Percentiles rank a stretch among this genome's conserved stretches.
These are phyloP conservation scores for Brachionus manjavacas DNA, from an alignment of 1,140 invertebrate genomes.

Conservation along the genomic window DNA sequence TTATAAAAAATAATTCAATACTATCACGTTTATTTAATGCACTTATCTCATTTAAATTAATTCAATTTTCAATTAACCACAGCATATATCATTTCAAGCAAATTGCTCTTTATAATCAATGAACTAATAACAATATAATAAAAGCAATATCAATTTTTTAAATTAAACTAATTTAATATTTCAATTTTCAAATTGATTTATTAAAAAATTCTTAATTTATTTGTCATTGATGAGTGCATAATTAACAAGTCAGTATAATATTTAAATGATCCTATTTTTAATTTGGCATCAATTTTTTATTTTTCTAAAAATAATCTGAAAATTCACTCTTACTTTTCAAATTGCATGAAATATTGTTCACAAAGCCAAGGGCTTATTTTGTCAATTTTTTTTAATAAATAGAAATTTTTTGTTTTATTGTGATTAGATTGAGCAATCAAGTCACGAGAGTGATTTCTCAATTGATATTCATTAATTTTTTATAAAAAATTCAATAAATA, in stretches of 20 bases:
- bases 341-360: not conserved
- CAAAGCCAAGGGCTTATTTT: not conserved
- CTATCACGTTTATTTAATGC: not conserved
- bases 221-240: not conserved
- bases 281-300: not conserved
- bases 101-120: not conserved
- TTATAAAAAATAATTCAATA: not conserved
- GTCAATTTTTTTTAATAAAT: not conserved
- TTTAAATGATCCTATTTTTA: not conserved
- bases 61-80: not conserved
- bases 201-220: not conserved
- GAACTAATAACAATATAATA: not conserved
- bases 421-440: not conserved
- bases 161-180: not conserved
- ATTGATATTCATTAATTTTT: not conserved
- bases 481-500: too few species aligned
- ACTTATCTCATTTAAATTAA: not conserved
- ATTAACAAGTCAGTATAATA: not conserved
- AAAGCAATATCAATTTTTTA: not conserved
- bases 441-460: not conserved
- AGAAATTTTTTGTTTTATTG: not conserved
- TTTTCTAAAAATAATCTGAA: not conserved
- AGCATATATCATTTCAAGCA: not conserved
- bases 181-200: not conserved
- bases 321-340: not conserved